Evolutionary conservation across 2,888 invertebrate species (phyloP), one percentile per base, ranked within the genome.

Genomic region (Ceraclea dissimilis): DNA sequence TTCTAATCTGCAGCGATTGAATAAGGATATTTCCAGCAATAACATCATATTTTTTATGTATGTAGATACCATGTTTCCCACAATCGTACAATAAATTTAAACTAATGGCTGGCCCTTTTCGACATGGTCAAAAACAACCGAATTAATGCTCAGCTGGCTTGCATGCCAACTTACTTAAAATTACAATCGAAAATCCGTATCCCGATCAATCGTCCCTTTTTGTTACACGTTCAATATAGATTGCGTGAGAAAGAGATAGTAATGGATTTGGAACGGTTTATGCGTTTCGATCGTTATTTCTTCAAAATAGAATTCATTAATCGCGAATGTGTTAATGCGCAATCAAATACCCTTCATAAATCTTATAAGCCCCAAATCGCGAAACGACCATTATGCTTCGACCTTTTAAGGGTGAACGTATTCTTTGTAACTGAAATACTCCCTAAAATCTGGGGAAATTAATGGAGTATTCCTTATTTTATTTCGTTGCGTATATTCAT

Each of bases 251-350:
- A 26, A n/a, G 26, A 49, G 49, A 49, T 21, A n/a, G 49, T 16
- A 49, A 17, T 17, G 16, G 21, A 4, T 26, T 17, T 26, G 49
- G 49, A 17, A 49, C 49, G 49, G 49, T 49, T 49, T 26, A 5
- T 49, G 19, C 49, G 16, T 26, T 22, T 16, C 2, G 26, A 49
- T 49, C 49, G 49, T 49, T 49, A 49, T 49, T 49, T 49, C 20
- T 2, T 17, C 20, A 16, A 47, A 52, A 53, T 53, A 46, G 53
- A 53, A 47, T 19, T 47, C 47, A 46, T 53, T 53, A 53, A 53
- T 47, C 53, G 53, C 48, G 18, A 53, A 53, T 49, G 53, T 53
- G 53, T 53, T 53, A 53, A 53, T 53, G 21, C 48, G 33, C 33
- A 17, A 19, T 22, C 31, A 22, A 46, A 46, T 31, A 47, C 53